Base-by-base conservation (phyloP, 2,797 vertebrate genomes). In the Heliangelus exortis region DNA sequence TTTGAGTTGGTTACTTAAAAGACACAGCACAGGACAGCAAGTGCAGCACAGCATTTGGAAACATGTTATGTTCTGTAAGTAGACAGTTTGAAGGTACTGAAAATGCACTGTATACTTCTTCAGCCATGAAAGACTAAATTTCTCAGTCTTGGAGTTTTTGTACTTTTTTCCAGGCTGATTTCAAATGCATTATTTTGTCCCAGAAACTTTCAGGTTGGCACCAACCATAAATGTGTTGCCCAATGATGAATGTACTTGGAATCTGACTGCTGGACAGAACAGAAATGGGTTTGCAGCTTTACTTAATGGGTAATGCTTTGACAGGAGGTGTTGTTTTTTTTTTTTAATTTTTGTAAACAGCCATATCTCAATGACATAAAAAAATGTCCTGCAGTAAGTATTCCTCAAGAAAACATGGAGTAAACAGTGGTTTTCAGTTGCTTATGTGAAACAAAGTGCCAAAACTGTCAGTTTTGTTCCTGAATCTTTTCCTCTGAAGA, bases 281-380 rank as follows among this genome's bases (percentile, higher is more conserved):
- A 86, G 76, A 90, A 79, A 50, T 34, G 8, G 5, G 15, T 69
- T 92, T 88, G 16, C 59, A 87, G 31, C 33, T 89, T 79, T 84
- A 92, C 89, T 65, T 68, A 89, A 73, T 43, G 39, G 14, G 25
- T 20, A 89, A 29, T 20, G 22, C 18, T 89, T 88, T 92, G 43
- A 53, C 51, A 67, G 33, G 11, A 75, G 7, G 28, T 91, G n/a
- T n/a, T 83, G 54, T 36, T 82, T 79, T 62, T 91, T 80, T 63
- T 58, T 84, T 92, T 68, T 65, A 75, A 63, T 77, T 84, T 93
- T 92, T 71, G 61, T 55, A 78, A 86, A 50, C 39, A 86, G 19
- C 25, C 0, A 0, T 57, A 67, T 63, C 34, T 55, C 6, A 1
- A 15, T 3, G 66, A 76, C 86, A 86, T 51, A 59, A 20, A 53